These are phyloP conservation scores for Streblospio benedicti DNA, from an alignment of 1,140 invertebrate species.

Conservation along the genomic window DNA sequence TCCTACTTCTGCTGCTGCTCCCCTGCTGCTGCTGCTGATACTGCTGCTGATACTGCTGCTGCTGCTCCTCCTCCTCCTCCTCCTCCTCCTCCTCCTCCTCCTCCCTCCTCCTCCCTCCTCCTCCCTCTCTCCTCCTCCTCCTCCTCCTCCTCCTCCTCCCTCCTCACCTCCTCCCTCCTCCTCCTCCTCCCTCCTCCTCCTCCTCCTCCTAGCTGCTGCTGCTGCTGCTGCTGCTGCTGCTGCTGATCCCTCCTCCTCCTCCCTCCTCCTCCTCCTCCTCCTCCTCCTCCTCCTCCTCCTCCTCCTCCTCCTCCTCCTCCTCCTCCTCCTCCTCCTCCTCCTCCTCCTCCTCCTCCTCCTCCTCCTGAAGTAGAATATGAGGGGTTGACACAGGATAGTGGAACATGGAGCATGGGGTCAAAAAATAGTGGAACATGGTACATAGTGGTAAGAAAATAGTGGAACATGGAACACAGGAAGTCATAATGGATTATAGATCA, in stretches of 20 bases:
- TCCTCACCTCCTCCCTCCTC: conserved; percentile 43
- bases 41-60: no score
- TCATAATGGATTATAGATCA: no score
- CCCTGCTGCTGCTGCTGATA: no score
- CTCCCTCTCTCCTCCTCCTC: conserved; percentile 27
- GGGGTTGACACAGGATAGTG: no score
- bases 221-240: not conserved
- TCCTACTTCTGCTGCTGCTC: no score
- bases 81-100: conserved; percentile 17
- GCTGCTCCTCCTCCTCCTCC: conserved; percentile 15
- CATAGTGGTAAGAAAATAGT: no score
- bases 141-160: conserved; percentile 29
- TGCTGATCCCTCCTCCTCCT: not conserved
- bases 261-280: not conserved
- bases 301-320: conserved; percentile 13
- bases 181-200: not conserved
- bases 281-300: conserved; percentile 13
- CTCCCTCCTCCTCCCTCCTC: conserved; percentile 34
- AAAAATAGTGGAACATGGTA: no score
- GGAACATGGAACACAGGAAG: no score
- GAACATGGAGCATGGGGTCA: no score
- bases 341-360: conserved; percentile 15
- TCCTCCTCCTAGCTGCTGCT: not conserved
- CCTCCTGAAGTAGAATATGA: no score
- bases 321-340: conserved; percentile 3